A percentile compares a stretch with the other conserved stretches of the same genome.
Conservation (phyloP, 2,797 vertebrate genomes). For the Remorina albescens region DNA sequence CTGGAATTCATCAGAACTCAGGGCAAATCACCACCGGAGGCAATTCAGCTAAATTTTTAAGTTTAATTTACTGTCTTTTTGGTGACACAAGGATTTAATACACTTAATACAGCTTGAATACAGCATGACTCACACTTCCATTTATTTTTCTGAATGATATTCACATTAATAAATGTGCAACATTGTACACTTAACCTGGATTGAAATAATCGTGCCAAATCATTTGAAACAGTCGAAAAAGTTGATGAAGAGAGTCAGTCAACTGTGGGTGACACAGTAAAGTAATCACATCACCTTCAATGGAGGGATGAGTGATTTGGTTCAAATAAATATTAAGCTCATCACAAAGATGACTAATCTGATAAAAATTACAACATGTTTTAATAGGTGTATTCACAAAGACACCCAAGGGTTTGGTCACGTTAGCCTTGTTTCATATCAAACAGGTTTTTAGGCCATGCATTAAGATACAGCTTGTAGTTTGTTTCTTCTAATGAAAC, state of each 20-base stretch:
- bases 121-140: background rate
- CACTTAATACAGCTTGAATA: background rate
- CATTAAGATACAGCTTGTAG: background rate
- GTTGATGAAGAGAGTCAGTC: background rate
- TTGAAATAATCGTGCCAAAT: background rate
- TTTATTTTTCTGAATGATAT: no score
- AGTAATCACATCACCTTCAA: background rate
- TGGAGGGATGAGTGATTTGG: background rate
- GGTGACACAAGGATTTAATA: background rate
- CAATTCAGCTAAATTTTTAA: no score
- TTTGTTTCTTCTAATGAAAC: background rate
- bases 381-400: background rate
- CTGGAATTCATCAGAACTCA: conserved; percentile 18
- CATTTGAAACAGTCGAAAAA: background rate
- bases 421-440: background rate
- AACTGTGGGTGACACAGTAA: background rate
- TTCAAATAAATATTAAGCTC: background rate
- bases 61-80: background rate
- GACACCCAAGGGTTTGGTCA: background rate
- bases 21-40: background rate
- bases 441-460: background rate
- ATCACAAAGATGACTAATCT: background rate
- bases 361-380: background rate
- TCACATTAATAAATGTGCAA: background rate
- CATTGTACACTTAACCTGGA: background rate